Evolutionary conservation across 2,888 invertebrate genomes (phyloP).

Genomic region (Trilocha varians): DNA sequence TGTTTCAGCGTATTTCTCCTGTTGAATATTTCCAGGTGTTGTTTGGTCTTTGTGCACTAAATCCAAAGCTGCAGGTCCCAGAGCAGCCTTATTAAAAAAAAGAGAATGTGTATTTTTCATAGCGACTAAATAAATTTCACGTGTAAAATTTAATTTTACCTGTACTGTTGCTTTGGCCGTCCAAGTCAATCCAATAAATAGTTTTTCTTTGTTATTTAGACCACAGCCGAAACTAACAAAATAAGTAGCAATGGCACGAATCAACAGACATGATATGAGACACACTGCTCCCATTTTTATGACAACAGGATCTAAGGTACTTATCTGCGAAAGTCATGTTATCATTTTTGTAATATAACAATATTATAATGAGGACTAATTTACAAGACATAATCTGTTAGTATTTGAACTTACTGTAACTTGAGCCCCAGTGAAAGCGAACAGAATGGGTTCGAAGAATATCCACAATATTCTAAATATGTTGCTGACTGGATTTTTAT

Average conservation of each 20-base stretch:
- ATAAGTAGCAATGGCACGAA: constrained; percentile 75
- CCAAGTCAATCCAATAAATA: constrained; percentile 88
- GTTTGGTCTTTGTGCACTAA: constrained; percentile 52
- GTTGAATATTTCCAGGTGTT: constrained; percentile 45
- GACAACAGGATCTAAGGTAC: constrained; percentile 74
- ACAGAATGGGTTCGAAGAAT: constrained; percentile 90
- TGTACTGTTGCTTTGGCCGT: constrained; percentile 94
- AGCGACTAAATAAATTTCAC: no score
- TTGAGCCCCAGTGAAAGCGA: constrained; percentile 90
- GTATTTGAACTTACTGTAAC: constrained; percentile 72
- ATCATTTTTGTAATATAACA: no score
- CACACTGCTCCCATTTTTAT: constrained; percentile 78
- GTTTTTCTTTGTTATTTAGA: constrained; percentile 83
- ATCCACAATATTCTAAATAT: constrained; percentile 88
- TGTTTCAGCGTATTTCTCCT: constrained; percentile 70
- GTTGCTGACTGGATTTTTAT: constrained; percentile 82
- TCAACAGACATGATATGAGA: constrained; percentile 73
- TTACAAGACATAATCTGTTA: no score
- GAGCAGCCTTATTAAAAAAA: constrained; percentile 83
- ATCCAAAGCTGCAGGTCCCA: constrained; percentile 79
- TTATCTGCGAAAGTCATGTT: constrained; percentile 34
- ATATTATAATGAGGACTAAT: no score
- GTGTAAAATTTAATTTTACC: no score
- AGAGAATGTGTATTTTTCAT: no score
- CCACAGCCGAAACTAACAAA: constrained; percentile 78